Evolutionary conservation across 2,797 vertebrate genomes (phyloP), one percentile per base, ranked within the genome.

Genomic region (Gambusia yucatana): DNA sequence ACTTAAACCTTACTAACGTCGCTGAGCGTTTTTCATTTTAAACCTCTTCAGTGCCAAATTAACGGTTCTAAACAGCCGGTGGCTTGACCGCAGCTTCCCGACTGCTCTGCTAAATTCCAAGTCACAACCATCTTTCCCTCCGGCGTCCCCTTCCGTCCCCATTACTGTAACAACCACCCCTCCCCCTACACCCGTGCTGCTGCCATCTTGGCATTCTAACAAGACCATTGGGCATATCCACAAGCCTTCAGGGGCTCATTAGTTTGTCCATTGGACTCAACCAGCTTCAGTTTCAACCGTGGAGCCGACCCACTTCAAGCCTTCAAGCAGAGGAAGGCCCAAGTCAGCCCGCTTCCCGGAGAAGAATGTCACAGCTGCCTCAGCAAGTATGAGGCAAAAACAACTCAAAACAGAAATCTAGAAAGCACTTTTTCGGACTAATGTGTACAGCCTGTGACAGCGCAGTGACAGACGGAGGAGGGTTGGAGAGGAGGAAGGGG

Each of bases 231-330:
- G 88, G 84, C 79, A 77, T 86, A 78, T 88, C 75, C 79, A 28
- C 14, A 69, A 76, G 77, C 87, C 91, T 92, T 89, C 72, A 6
- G 85, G 88, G 93, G 82, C 89, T 95, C 91, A 93, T 96, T 95
- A 94, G 90, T 78, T 87, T 80, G 76, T 88, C 81, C 82, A 87
- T 85, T 89, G 86, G 80, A 88, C 80, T 84, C 77, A 82, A 72
- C 67, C 76, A 89, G 79, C 83, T 85, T 85, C 77, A 61, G 84
- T 79, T 81, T 75, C 86, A 84, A 77, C 87, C 86, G 75, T 44
- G 63, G 75, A 84, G 87, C 84, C 79, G 90, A 87, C 63, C 86
- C 79, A 69, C 79, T 79, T 84, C 80, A 84, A 89, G 82, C 85
- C 92, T 88, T 85, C 73, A 47, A 90, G 87, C 81, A 87, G 79